phyloP scores from a whole-genome alignment of 92 coral and sea anemone genomes.

The Heteractis magnifica region DNA sequence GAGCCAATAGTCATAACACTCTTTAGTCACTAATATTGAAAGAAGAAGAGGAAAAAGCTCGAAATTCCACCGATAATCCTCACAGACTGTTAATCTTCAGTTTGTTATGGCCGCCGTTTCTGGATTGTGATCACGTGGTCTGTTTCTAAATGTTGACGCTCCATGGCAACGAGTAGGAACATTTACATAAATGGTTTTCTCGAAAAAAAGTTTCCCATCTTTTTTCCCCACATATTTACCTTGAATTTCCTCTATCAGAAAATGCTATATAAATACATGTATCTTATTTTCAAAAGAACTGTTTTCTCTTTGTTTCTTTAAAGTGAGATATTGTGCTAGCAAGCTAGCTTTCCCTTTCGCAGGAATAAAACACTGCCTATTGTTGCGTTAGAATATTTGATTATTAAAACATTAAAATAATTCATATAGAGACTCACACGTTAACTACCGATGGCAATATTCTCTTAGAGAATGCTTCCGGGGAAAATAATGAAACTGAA shows the following conservation, averaged over 20 bases:
- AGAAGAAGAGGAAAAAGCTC: neutral
- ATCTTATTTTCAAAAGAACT: neutral
- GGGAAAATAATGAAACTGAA: neutral
- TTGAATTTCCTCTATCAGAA: neutral
- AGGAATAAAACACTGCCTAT: neutral
- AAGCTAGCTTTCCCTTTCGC: neutral
- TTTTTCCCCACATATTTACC: neutral
- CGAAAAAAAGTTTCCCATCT: neutral
- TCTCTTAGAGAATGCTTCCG: neutral
- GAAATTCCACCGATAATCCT: neutral
- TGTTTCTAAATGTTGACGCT: slow-evolving; percentile 33
- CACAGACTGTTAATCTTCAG: neutral
- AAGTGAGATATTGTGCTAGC: neutral
- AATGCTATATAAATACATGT: neutral
- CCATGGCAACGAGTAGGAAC: slow-evolving; percentile 35
- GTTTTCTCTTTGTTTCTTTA: neutral
- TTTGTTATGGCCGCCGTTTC: slow-evolving; percentile 55
- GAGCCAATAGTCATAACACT: slow-evolving; percentile 76
- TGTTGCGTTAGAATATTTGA: neutral
- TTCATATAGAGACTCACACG: neutral
- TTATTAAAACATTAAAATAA: neutral
- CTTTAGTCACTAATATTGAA: neutral
- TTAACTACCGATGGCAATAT: neutral
- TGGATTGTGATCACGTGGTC: slow-evolving; percentile 35
- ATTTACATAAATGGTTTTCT: neutral